phyloP scores from a whole-genome alignment of 2,797 vertebrate species.

The Telmatherina bonti region DNA sequence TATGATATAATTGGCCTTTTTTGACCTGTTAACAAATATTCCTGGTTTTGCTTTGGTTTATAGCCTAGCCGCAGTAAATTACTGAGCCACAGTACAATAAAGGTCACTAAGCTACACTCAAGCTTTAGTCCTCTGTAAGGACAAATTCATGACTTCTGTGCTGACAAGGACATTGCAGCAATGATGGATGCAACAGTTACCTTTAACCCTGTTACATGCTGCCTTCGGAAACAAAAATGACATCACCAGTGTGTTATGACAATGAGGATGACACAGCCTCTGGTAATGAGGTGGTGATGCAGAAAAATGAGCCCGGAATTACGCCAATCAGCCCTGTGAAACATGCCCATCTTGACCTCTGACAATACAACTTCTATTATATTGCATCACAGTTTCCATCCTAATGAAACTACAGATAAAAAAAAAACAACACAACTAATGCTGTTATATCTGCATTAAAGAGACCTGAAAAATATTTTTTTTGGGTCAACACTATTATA shows the following conservation, averaged over 20 bases:
- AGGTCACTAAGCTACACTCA: not conserved
- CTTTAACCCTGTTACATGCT: slow-evolving; percentile 27
- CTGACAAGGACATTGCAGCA: slow-evolving; percentile 6
- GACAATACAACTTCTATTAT: not conserved
- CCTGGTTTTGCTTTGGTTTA: not conserved
- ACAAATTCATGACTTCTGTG: slow-evolving; percentile 17
- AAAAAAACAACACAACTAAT: not conserved
- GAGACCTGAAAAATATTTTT: slow-evolving; percentile 23
- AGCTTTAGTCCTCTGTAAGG: not conserved
- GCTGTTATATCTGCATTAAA: slow-evolving; percentile 20
- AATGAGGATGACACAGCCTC: slow-evolving; percentile 2
- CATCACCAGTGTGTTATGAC: slow-evolving; percentile 14
- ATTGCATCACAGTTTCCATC: not conserved
- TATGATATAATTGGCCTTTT: not conserved
- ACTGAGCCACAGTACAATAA: not conserved
- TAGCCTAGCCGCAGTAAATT: not conserved
- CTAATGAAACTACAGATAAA: slow-evolving; percentile 1
- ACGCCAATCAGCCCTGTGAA: slow-evolving; percentile 12
- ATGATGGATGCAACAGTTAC: slow-evolving; percentile 31
- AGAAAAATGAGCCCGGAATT: slow-evolving; percentile 15
- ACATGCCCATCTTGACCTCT: not conserved
- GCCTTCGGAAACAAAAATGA: slow-evolving; percentile 35
- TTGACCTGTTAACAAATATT: not conserved
- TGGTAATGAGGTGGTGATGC: slow-evolving; percentile 15
- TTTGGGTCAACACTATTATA: not conserved